Evolutionary conservation across 2,113 vertebrate species (phyloP), one percentile per base, ranked within the genome.

Genomic region (Leptobrachium leishanense): DNA sequence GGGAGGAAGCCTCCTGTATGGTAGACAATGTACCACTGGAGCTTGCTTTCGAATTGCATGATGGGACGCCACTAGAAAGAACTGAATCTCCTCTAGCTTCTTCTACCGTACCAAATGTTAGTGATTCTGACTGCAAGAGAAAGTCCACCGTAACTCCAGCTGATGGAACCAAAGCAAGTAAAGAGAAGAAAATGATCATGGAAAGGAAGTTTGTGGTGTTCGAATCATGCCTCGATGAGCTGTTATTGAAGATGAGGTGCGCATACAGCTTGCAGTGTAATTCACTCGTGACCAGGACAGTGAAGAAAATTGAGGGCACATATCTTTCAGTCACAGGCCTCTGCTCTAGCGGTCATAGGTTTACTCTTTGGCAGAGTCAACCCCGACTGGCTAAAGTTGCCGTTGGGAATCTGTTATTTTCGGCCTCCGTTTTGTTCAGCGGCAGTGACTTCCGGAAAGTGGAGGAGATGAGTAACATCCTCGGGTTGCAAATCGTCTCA

Each of bases 161-260:
- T 8, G 4, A 50, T 8, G 8, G 8, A 50, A 4, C 46, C 8
- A 8, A 5, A 50, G 46, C 46, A 50, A 50, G 46, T 50, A 50
- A 50, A 50, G 46, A 50, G 46, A 50, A 50, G 46, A 50, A 50
- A 50, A 50, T 50, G 46, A 50, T 65, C n/a, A 7, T 8, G 1
- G 63, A 65, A 39, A 13, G 20, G 11, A 70, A 70, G 31, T 70
- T 50, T 70, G 7, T 70, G 4, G 68, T 70, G 4, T 70, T 50
- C 43, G 68, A 70, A 6, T 6, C 4, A 10, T 70, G 43, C 2
- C 39, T 70, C 7, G 9, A 70, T 10, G 7, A n/a, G 3, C 44
- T 70, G 1, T 13, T 70, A 6, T 3, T 6, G 8, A 11, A 20
- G 20, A 5, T 70, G 7, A 46, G 43, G 6, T 44, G 44, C 2